Evolutionary conservation across 2,888 invertebrate genomes (phyloP).

Genomic region (Pasiphila rectangulata): DNA sequence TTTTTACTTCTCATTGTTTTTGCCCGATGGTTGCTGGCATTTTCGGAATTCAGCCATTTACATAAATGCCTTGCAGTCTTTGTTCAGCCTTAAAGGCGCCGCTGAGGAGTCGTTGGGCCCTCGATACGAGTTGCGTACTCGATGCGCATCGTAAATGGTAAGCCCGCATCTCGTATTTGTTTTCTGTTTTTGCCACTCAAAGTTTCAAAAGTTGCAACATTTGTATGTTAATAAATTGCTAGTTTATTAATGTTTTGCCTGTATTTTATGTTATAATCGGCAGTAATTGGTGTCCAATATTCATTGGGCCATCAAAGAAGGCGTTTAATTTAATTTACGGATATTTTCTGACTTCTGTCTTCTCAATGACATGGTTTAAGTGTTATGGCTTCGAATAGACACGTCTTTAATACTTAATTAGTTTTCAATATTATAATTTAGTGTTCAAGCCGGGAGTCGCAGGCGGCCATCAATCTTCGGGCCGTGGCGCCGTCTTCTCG

Average conservation of each 20-base stretch:
- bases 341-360: not conserved
- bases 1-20: constrained; percentile 70
- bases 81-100: constrained; percentile 76
- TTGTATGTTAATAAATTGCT: constrained; percentile 41
- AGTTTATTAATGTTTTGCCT: constrained; percentile 26
- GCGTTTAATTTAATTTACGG: not conserved
- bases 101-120: constrained; percentile 49
- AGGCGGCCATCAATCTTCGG: constrained; percentile 65
- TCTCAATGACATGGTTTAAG: not conserved
- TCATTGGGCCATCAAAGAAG: constrained; percentile 1
- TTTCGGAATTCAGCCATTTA: constrained; percentile 77
- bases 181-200: constrained; percentile 46
- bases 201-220: constrained; percentile 46
- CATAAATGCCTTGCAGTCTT: constrained; percentile 73
- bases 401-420: constrained; percentile 46
- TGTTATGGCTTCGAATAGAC: constrained; percentile 7
- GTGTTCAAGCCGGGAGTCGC: constrained; percentile 49
- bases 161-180: constrained; percentile 42
- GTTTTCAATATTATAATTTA: constrained; percentile 51
- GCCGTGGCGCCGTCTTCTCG: constrained; percentile 65
- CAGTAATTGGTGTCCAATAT: constrained; percentile 10
- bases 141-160: constrained; percentile 46
- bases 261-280: constrained; percentile 29
- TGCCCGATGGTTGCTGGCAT: constrained; percentile 60
- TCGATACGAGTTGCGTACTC: constrained; percentile 37